Percentiles rank a stretch among this genome's conserved stretches.
These are phyloP conservation scores for Psammodynastes pulverulentus DNA, from an alignment of 2,113 vertebrate species.

Conservation along the genomic window DNA sequence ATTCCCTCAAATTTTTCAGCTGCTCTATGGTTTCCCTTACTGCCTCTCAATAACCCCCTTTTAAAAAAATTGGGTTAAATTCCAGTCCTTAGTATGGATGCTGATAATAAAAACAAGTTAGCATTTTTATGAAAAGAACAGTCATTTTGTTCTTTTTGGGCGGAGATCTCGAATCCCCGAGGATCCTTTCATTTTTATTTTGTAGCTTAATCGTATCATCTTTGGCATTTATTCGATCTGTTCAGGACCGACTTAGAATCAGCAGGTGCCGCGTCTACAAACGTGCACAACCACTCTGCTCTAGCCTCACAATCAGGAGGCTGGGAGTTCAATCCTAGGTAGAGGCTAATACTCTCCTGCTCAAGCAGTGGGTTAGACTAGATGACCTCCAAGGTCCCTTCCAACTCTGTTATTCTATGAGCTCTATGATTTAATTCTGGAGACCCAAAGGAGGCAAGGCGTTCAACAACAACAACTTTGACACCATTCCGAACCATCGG, in stretches of 20 bases:
- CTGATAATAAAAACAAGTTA: not conserved
- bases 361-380: too few relatives aligned
- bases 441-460: not conserved
- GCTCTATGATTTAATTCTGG: not conserved
- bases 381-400: too few relatives aligned
- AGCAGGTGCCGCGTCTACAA: not conserved
- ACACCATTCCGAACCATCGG: not conserved
- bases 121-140: not conserved
- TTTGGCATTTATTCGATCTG: not conserved
- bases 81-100: not conserved
- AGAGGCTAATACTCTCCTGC: too few relatives aligned
- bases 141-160: not conserved
- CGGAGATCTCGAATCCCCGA: not conserved
- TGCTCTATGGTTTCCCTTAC: not conserved
- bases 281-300: not conserved
- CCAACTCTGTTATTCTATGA: too few relatives aligned
- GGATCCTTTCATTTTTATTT: not conserved
- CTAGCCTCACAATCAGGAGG: too few relatives aligned
- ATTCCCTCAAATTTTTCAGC: not conserved
- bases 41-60: not conserved
- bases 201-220: not conserved
- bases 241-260: not conserved
- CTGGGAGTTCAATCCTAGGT: too few relatives aligned
- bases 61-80: not conserved
- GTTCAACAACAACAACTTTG: not conserved